These are phyloP conservation scores for Dysidea cf. avara DNA, from an alignment of 37 sponge, comb jelly and placozoan species.

Conservation along the genomic window DNA sequence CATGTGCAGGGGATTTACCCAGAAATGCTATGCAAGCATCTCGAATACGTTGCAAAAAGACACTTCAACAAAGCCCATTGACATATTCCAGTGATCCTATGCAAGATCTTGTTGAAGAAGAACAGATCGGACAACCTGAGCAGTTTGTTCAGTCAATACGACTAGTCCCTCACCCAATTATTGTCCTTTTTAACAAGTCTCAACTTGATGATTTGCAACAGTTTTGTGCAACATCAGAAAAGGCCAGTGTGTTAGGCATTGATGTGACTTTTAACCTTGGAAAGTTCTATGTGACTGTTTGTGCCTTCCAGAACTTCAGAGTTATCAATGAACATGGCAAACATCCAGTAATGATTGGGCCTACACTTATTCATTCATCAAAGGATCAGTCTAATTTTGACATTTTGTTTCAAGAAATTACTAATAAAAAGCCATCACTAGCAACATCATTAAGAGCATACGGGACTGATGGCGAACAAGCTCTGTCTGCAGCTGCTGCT, in stretches of 20 bases:
- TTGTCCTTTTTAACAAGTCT: neutral
- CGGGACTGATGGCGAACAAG: slow-evolving; percentile 24
- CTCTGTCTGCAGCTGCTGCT: slow-evolving; percentile 11
- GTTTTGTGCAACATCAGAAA: slow-evolving; percentile 1
- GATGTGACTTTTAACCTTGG: slow-evolving; percentile 14
- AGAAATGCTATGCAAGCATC: too few species aligned
- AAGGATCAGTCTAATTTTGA: slow-evolving; percentile 19
- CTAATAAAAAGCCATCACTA: neutral
- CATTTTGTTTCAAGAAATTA: neutral
- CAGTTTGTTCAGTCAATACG: too few species aligned
- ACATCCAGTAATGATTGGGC: too few species aligned
- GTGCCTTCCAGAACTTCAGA: too few species aligned
- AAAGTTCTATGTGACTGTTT: too few species aligned
- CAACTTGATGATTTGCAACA: slow-evolving; percentile 8
- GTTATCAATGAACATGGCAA: too few species aligned
- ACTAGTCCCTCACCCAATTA: neutral
- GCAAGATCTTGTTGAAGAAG: too few species aligned
- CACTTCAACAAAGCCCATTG: too few species aligned
- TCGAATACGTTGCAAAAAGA: too few species aligned
- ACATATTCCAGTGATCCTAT: too few species aligned
- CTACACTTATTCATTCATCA: neutral
- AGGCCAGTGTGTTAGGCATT: slow-evolving; percentile 10
- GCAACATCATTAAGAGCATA: slow-evolving; percentile 6
- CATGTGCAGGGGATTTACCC: too few species aligned
- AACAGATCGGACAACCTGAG: too few species aligned